Base-by-base conservation (phyloP, 2,888 invertebrate genomes). In the Sminthurinus aureus region DNA sequence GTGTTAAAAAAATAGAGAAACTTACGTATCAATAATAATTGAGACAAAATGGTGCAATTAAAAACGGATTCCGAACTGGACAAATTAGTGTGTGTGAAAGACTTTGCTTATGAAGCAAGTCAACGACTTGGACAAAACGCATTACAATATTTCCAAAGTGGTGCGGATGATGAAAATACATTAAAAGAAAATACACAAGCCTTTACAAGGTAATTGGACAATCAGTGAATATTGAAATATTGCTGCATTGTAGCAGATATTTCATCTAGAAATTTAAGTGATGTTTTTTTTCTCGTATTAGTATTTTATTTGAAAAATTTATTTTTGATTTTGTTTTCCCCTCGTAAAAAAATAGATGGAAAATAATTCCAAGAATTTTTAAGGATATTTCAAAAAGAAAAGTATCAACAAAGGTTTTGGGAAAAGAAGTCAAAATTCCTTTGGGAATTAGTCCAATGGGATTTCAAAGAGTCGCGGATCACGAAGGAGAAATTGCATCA, bases 401-500 rank as follows among this genome's bases (percentile, higher is more conserved):
- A 89, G 91, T 93, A 66, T 91, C 92, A 11, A 93, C 94, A 0
- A 92, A 91, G 0, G 90, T 95, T 71, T 91, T 96, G 51, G 95
- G 95, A 0, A 90, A 92, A 58, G 92, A 91, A 85, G 91, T 95
- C 0, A 91, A 93, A 0, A 93, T 95, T 91, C 96, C 96, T 0
- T 90, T 96, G 66, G 97, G 96, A 9, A 93, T 97, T 85, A 93
- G 97, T 0, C 96, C 98, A 0, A 94, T 96, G 1, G 97, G 96
- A 0, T 96, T 97, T 95, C 97, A 97, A 90, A 93, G 93, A 89
- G 94, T 98, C 95, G 97, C 97, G 0, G 95, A 96, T 91, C 93
- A 94, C 0, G 95, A 96, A 22, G 97, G 97, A 8, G 98, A 98
- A 91, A 91, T 94, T 85, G 97, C 94, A 76, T 96, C 93, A 90